Percentiles rank a stretch among this genome's conserved stretches.
Evolutionary conservation across 2,888 invertebrate species (phyloP).

Genomic region (Panopea generosa): DNA sequence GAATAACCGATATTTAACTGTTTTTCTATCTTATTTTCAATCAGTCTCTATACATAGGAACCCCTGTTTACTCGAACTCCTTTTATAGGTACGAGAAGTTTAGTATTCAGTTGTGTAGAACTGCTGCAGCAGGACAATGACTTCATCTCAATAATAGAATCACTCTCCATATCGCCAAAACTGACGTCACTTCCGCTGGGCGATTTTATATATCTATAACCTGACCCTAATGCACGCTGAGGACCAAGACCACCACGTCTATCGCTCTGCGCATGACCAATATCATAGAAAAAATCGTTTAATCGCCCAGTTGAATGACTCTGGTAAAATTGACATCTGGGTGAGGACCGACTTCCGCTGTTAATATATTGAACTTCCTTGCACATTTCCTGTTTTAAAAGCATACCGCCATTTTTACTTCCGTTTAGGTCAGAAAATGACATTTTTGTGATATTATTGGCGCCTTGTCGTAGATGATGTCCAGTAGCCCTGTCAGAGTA

Average conservation of each 20-base stretch:
- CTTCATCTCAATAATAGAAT: constrained; percentile 41
- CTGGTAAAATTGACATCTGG: constrained; percentile 17
- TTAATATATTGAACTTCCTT: constrained; percentile 14
- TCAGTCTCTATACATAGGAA: constrained; percentile 20
- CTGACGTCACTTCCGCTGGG: constrained; percentile 35
- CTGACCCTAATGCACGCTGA: constrained; percentile 7
- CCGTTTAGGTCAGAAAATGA: constrained; percentile 30
- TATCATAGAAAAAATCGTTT: constrained; percentile 36
- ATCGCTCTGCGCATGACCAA: constrained; percentile 15
- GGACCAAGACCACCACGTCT: not conserved
- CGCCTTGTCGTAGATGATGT: constrained; percentile 19
- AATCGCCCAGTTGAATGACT: constrained; percentile 42
- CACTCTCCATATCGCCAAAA: constrained; percentile 44
- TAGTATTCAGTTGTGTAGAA: constrained; percentile 29
- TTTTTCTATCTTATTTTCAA: too few species aligned
- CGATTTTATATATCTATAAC: constrained; percentile 11
- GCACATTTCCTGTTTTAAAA: constrained; percentile 30
- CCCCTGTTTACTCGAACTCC: constrained; percentile 11
- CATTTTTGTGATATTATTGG: constrained; percentile 33
- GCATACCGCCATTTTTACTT: constrained; percentile 19
- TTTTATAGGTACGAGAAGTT: constrained; percentile 8
- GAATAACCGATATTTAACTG: too few species aligned
- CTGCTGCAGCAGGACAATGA: constrained; percentile 38
- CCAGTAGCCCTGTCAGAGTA: constrained; percentile 43
- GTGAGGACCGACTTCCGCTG: constrained; percentile 21